phyloP scores from a whole-genome alignment of 2,113 vertebrate species.

The Pantherophis guttatus region DNA sequence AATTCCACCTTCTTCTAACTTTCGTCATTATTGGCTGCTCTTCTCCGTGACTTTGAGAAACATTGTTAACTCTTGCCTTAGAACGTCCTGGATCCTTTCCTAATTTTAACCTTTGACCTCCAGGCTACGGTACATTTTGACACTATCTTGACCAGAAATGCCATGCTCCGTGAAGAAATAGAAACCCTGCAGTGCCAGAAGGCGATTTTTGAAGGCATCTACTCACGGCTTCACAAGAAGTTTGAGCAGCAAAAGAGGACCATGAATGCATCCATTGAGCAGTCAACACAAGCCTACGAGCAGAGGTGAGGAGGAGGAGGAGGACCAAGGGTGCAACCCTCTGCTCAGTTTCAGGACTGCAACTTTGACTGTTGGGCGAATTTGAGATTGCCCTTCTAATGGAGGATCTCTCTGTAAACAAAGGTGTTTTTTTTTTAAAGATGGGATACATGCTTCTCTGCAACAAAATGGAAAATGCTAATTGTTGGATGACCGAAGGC shows the following conservation, averaged over 20 bases:
- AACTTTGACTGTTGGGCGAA: too few species aligned
- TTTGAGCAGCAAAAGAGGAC: slow-evolving; percentile 48
- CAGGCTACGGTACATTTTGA: slow-evolving; percentile 57
- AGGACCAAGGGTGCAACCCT: neutral
- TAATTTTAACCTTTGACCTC: neutral
- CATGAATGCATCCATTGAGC: slow-evolving; percentile 44
- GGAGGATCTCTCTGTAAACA: neutral
- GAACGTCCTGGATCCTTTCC: neutral
- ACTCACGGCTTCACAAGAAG: slow-evolving; percentile 42
- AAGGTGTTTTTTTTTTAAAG: neutral
- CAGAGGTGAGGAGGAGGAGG: slow-evolving; percentile 52
- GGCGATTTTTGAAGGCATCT: slow-evolving; percentile 44
- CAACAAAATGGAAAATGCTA: neutral
- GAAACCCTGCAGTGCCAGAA: slow-evolving; percentile 55
- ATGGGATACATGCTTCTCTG: neutral
- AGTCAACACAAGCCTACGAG: slow-evolving; percentile 42
- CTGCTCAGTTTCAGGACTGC: neutral
- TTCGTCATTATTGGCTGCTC: neutral
- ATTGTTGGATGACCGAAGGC: neutral
- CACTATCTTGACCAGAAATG: slow-evolving; percentile 50
- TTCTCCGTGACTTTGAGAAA: neutral
- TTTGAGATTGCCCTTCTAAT: neutral
- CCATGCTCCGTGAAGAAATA: slow-evolving; percentile 53
- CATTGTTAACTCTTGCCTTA: neutral
- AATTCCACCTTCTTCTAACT: neutral